Conservation (phyloP, 1,140 invertebrate genomes). For the Sinella curviseta region DNA sequence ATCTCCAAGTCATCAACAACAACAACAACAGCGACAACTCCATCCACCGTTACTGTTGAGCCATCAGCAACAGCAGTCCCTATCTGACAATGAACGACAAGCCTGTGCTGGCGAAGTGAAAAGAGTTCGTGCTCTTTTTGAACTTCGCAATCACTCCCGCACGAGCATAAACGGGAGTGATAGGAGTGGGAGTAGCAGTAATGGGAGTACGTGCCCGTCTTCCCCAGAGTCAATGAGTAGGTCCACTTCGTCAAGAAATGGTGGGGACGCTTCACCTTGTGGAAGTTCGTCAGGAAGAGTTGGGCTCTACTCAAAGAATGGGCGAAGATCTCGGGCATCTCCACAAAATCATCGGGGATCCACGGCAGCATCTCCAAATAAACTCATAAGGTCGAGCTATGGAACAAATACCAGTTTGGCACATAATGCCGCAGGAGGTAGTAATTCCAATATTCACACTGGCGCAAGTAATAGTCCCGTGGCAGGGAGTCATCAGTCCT, state of each 20-base stretch:
- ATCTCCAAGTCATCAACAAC: not conserved
- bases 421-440: not conserved
- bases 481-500: not conserved
- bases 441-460: not conserved
- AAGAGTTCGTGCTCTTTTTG: constrained; percentile 40
- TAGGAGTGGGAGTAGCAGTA: constrained; percentile 14
- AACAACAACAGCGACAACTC: not conserved
- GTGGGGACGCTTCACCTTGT: not conserved
- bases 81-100: not conserved
- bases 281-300: not conserved
- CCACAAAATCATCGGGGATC: not conserved
- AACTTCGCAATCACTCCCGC: constrained; percentile 13
- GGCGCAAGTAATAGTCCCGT: not conserved
- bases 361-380: not conserved
- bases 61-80: not conserved
- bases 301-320: constrained; percentile 5
- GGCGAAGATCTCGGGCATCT: not conserved
- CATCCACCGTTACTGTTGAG: no score
- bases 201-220: constrained; percentile 21
- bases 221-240: constrained; percentile 3
- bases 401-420: not conserved
- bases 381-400: not conserved
- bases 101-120: constrained; percentile 21
- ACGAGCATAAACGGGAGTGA: constrained; percentile 1
- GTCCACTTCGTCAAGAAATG: not conserved